Evolutionary conservation across 2,797 vertebrate genomes (phyloP).

Genomic region (Eulemur albifrons): DNA sequence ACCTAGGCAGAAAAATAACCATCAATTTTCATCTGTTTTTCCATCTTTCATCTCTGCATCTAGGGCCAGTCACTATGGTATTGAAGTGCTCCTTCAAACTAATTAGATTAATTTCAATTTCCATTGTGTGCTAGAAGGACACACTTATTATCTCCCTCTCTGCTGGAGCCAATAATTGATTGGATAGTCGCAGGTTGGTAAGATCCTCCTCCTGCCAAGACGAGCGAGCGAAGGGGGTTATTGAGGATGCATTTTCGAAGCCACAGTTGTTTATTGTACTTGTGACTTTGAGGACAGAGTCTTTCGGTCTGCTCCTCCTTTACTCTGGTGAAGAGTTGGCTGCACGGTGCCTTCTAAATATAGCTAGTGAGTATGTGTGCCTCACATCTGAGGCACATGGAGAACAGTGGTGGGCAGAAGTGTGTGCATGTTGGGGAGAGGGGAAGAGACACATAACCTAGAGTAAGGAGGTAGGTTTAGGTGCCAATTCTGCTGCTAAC

Average conservation of each 20-base stretch:
- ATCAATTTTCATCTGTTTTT: constrained; percentile 58
- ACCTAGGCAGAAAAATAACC: constrained; percentile 56
- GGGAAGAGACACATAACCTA: no score
- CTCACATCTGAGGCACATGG: fast-evolving
- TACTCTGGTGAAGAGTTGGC: not conserved
- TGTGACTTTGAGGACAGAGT: not conserved
- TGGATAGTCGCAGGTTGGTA: not conserved
- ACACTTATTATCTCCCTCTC: not conserved
- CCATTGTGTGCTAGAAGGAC: constrained; percentile 27
- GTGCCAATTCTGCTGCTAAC: not conserved
- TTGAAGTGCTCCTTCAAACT: constrained; percentile 25
- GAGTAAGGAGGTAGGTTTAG: not conserved
- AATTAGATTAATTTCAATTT: constrained; percentile 66
- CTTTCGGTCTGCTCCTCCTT: not conserved
- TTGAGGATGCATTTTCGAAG: not conserved
- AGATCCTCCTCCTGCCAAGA: not conserved
- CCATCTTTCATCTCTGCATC: constrained; percentile 39
- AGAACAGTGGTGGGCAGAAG: not conserved
- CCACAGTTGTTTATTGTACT: not conserved
- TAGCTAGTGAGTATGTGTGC: not conserved
- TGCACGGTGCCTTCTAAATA: not conserved
- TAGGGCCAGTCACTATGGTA: not conserved
- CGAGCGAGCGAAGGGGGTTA: not conserved
- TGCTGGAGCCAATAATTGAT: not conserved
- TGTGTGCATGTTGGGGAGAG: not conserved